Evolutionary conservation across 2,113 vertebrate genomes (phyloP), one percentile per base, ranked within the genome.

Genomic region (Heteronetta atricapilla): DNA sequence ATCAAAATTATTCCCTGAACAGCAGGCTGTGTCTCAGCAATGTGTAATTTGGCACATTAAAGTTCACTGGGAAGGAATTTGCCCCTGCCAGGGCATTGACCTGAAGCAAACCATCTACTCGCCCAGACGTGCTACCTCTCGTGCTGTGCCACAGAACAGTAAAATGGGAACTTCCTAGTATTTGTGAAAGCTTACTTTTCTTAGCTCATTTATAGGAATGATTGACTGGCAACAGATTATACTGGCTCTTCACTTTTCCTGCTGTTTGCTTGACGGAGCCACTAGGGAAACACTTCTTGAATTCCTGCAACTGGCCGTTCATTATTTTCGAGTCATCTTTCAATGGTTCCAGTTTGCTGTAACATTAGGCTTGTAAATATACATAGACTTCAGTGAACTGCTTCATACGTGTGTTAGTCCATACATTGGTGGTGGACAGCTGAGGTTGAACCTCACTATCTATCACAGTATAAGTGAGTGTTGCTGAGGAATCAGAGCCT

Each of bases 21-120:
- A 93, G 60, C 60, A 83, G 75, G 20, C 86, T 82, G 28, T 60
- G 6, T 74, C 75, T 95, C 48, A 83, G 85, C 82, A 77, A 26
- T 40, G 48, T 68, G 74, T 44, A 13, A 11, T 74, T 31, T 56
- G 50, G 52, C 55, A 48, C 78, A 72, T 82, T 87, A 3, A 29
- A 69, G 69, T 34, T 67, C 40, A 7, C 1, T 4, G 19, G 42
- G 78, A 63, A 56, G 72, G 70, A 52, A 33, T 94, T 80, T 34
- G 15, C 21, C 23, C 21, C 52, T 26, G 5, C 81, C 40, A 52
- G 36, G 46, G 67, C 36, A 13, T 23, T 86, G 85, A 62, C 63
- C 82, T 88, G 63, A 44, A 91, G 72, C 59, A 69, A 89, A 17
- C 36, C 3, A 1, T 14, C 1, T 59, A 6, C 34, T 76, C 11